A percentile compares a stretch with the other conserved stretches of the same genome.
Evolutionary conservation across 1,140 invertebrate species (phyloP).

Genomic region (Drosophila baimaii): DNA sequence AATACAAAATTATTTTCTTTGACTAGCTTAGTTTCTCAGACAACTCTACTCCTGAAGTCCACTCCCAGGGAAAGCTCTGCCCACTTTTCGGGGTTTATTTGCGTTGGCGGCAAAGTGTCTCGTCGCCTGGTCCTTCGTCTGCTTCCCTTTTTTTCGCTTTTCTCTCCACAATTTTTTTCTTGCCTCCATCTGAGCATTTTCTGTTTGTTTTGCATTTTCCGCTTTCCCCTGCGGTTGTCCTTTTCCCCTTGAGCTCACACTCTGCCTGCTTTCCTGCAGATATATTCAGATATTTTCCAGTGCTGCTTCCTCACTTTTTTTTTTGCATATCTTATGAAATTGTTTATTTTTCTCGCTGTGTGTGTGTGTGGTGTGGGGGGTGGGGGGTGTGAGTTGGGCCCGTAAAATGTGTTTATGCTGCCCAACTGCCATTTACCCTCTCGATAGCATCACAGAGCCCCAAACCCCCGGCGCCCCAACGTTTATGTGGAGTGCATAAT

Average conservation of each 20-base stretch:
- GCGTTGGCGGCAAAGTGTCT: conserved; percentile 82
- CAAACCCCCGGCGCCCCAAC: conserved; percentile 26
- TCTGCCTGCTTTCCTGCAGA: conserved; percentile 17
- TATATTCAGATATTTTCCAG: conserved; percentile 77
- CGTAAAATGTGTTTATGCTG: conserved; percentile 80
- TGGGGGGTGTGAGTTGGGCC: conserved; percentile 26
- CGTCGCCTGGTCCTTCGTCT: conserved; percentile 57
- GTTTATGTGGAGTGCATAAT: conserved; percentile 80
- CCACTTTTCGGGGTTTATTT: conserved; percentile 68
- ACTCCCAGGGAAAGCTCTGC: not conserved
- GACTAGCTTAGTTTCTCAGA: not conserved
- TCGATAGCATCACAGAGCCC: conserved; percentile 47
- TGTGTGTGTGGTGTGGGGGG: conserved; percentile 23
- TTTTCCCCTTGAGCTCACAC: conserved; percentile 38
- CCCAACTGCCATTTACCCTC: conserved; percentile 69
- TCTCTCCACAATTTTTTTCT: conserved; percentile 47
- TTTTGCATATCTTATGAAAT: conserved; percentile 78
- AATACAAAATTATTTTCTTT: no score
- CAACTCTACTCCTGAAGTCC: conserved; percentile 12
- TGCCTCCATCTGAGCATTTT: conserved; percentile 37
- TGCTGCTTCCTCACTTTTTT: conserved; percentile 29
- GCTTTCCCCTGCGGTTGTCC: conserved; percentile 56
- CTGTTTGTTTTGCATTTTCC: conserved; percentile 50
- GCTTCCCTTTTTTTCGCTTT: conserved; percentile 6
- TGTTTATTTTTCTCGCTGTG: conserved; percentile 75